Percentiles rank a stretch among this genome's conserved stretches.
These are phyloP conservation scores for Agapornis canus DNA, from an alignment of 2,797 vertebrate species.

Conservation along the genomic window DNA sequence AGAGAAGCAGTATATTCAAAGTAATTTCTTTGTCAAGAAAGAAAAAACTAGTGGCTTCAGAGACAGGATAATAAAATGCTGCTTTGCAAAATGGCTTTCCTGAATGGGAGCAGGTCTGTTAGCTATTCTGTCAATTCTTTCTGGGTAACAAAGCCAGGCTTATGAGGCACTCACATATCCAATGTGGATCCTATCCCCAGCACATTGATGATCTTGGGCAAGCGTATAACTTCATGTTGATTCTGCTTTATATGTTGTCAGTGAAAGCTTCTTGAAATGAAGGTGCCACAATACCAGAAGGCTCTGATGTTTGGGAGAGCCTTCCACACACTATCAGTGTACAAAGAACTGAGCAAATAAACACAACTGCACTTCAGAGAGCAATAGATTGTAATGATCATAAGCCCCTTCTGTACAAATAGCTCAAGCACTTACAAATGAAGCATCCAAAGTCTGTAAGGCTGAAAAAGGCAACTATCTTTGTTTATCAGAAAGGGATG, in stretches of 20 bases:
- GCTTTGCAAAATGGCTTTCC: neutral
- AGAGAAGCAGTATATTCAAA: neutral
- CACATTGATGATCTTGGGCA: neutral
- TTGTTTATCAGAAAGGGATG: neutral
- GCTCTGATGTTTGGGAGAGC: neutral
- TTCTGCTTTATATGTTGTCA: neutral
- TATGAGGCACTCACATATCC: neutral
- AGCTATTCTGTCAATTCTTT: neutral
- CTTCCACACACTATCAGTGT: rapidly evolving
- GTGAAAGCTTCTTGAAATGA: neutral
- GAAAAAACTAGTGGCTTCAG: neutral
- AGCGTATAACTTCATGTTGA: neutral
- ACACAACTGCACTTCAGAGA: neutral
- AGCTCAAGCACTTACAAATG: neutral
- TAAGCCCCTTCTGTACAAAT: neutral
- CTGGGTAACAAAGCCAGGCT: neutral
- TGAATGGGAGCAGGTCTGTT: neutral
- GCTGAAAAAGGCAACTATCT: neutral
- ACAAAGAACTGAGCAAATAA: neutral
- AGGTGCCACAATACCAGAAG: neutral
- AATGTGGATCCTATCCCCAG: neutral
- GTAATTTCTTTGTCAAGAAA: neutral
- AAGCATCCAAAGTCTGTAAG: neutral
- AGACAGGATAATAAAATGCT: neutral
- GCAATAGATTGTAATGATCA: rapidly evolving